phyloP scores from a whole-genome alignment of 2,888 invertebrate genomes.

The Sesia apiformis region DNA sequence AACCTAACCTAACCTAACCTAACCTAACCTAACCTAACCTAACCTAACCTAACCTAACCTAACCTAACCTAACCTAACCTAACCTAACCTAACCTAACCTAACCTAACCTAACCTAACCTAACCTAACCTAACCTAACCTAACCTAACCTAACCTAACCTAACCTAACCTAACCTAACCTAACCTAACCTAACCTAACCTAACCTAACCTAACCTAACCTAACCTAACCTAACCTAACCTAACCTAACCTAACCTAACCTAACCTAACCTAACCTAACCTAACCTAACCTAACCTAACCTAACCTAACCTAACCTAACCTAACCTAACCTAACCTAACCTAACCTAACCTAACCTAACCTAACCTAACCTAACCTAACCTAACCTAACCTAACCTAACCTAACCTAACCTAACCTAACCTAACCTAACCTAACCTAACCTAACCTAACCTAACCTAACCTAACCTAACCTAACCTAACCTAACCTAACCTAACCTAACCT shows the following conservation, averaged over 20 bases:
- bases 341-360: slow-evolving; percentile 8
- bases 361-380: slow-evolving; percentile 9
- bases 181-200: slow-evolving; percentile 11
- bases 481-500: slow-evolving; percentile 15
- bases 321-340: slow-evolving; percentile 8
- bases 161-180: slow-evolving; percentile 7
- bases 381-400: slow-evolving; percentile 9
- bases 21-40: slow-evolving; percentile 19
- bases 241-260: slow-evolving; percentile 9
- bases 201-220: slow-evolving; percentile 8
- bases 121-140: slow-evolving; percentile 6
- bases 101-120: slow-evolving; percentile 6
- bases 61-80: slow-evolving; percentile 14
- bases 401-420: slow-evolving; percentile 15
- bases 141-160: slow-evolving; percentile 9
- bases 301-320: slow-evolving; percentile 8
- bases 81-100: slow-evolving; percentile 13
- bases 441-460: slow-evolving; percentile 14
- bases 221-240: slow-evolving; percentile 11
- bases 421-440: slow-evolving; percentile 17
- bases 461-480: slow-evolving; percentile 12
- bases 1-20: slow-evolving; percentile 18
- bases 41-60: slow-evolving; percentile 18
- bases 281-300: slow-evolving; percentile 13
- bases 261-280: slow-evolving; percentile 13